Percentiles rank a stretch among this genome's conserved stretches.
phyloP scores from a whole-genome alignment of 2,888 invertebrate species.

The Tubulanus polymorphus region DNA sequence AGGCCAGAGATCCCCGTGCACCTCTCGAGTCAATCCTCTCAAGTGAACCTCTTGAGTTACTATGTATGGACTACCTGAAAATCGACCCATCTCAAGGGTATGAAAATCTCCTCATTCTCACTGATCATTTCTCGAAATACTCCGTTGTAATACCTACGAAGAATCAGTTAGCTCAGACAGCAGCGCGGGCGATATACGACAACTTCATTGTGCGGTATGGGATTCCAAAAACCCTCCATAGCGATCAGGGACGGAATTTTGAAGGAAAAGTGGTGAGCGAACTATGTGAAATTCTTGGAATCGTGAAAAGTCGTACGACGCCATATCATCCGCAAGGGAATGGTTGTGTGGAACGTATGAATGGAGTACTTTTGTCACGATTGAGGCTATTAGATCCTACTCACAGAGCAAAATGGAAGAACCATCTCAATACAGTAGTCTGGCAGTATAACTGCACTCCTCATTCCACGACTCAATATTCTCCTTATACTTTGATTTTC shows the following conservation, averaged over 20 bases:
- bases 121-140: background rate
- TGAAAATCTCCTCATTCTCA: background rate
- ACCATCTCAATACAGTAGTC: background rate
- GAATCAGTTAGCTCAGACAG: background rate
- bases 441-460: background rate
- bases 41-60: constrained; percentile 7
- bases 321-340: background rate
- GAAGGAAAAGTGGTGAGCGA: background rate
- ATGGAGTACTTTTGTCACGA: background rate
- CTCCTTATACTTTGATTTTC: background rate
- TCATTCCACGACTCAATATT: background rate
- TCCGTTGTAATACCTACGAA: background rate
- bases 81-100: background rate
- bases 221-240: background rate
- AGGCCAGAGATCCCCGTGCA: too few relatives aligned
- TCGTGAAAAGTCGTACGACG: background rate
- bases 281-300: background rate
- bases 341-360: background rate
- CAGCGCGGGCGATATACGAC: background rate
- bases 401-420: background rate
- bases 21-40: too few relatives aligned
- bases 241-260: background rate
- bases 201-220: background rate
- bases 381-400: background rate
- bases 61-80: constrained; percentile 10